Base-by-base conservation (phyloP, 1,140 invertebrate species). In the Caenorhabditis remanei region DNA sequence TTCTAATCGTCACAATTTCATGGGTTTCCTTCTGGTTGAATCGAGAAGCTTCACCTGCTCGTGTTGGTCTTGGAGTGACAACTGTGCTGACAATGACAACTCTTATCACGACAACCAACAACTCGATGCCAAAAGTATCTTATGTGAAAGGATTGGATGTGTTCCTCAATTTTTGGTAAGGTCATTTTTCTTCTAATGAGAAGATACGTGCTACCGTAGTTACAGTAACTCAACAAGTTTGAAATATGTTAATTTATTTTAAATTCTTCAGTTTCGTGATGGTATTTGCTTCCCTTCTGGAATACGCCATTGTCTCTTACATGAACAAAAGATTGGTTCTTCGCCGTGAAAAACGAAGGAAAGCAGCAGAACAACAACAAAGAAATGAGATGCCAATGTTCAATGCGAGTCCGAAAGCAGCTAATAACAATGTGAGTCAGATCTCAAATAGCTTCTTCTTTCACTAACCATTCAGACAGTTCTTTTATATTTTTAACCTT, bases 1-100 rank as follows among this genome's bases (percentile, higher is more conserved):
- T 96, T 93, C 95, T 99, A 93, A 99, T 99, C 94, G 97, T 99
- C 93, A 97, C 98, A 94, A 98, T 99, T 94, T 98, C 96, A 90
- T 99, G 97, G 97, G 97, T 99, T n/a, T 93, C 93, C 19, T 94
- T 94, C 90, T 94, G 94, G 94, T 88, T 94, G 21, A 93, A 93
- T 86, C 88, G 93, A 63, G 92, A 93, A 83, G 92, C 93, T 40
- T 89, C 87, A n/a, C 93, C 91, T 19, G 92, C 93, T 58, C 67
- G 90, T 32, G 92, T 93, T 14, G 93, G 92, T 13, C 83, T 93
- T 4, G 93, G 93, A 43, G 93, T 93, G 9, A 93, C 89, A 16
- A 90, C 89, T 48, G 92, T 93, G 48, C 88, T 93, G 14, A 93
- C 92, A 65, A 93, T 93, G 90, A 93, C 93, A 8, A 93, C 92